Evolutionary conservation across 1,140 invertebrate species (phyloP), one percentile per base, ranked within the genome.

Genomic region (Rhagoletis zephyria): DNA sequence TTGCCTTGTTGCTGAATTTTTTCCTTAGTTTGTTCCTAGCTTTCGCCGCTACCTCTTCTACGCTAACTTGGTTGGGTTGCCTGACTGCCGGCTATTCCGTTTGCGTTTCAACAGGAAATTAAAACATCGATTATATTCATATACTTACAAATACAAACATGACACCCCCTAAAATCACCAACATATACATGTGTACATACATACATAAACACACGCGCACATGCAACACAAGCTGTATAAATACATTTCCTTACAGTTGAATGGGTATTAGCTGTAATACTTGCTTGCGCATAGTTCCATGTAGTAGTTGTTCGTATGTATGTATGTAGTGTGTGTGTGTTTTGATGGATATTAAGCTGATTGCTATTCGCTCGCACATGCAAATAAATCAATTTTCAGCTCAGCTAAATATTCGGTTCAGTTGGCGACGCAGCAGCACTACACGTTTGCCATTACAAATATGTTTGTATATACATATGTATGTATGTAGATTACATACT

Each of bases 91-190:
- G 74, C 74, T 81, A 81, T 81, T 81, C 74, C 19, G 48, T 51
- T 81, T 56, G 48, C 45, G 48, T 81, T 81, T 19, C 74, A 81
- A 81, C 74, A 81, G 85, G 85, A 85, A 85, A 85, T 85, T 85
- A 85, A 85, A 85, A 85, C 30, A 85, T 85, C 85, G 85, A 61
- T 85, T 85, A 85, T 85, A 85, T 85, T 85, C 74, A 81, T 81
- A 56, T 59, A 81, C 19, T 10, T 6, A 59, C 74, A 81, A 85
- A 85, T 85, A 30, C 85, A n/a, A 85, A 63, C 60, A 56, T 42
- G 30, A 61, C 51, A 85, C 59, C 59, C 56, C 4, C 12, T 67
- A 67, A 9, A 67, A 3, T 40, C 3, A 42, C 10, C 30, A 30
- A 40, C 30, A 45, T 30, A 1, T 30, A 42, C 30, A 42, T 63